Evolutionary conservation across 2,113 vertebrate genomes (phyloP).

Genomic region (Indicator indicator): DNA sequence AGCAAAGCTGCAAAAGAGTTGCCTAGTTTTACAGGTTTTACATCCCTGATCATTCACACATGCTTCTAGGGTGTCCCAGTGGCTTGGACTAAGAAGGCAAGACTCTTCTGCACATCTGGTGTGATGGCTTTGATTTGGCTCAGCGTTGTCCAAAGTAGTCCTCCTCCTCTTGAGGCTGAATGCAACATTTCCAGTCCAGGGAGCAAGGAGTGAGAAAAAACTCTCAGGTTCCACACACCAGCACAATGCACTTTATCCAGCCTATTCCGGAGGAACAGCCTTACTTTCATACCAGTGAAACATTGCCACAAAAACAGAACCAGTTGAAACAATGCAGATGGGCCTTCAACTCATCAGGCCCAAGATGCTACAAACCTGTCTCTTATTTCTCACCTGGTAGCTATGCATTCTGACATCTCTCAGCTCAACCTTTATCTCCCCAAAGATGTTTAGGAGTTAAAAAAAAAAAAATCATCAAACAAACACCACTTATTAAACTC

Average conservation of each 20-base stretch:
- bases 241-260: background rate
- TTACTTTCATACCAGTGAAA: background rate
- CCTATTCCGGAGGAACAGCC: background rate
- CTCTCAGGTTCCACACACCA: background rate
- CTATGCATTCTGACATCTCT: background rate
- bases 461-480: background rate
- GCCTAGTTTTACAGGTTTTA: background rate
- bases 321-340: background rate
- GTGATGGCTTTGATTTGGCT: background rate
- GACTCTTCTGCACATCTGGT: background rate
- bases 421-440: background rate
- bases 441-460: background rate
- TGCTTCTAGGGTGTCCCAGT: background rate
- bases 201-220: background rate
- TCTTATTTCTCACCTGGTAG: background rate
- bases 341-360: background rate
- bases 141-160: background rate
- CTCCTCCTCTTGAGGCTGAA: background rate
- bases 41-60: accelerated
- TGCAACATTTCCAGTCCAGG: background rate
- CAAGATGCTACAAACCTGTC: background rate
- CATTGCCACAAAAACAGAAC: background rate
- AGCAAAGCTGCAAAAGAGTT: background rate
- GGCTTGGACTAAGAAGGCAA: background rate
- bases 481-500: constrained; percentile 13